Evolutionary conservation across 2,113 vertebrate genomes (phyloP).

Genomic region (Dolichallabes microphthalmus): DNA sequence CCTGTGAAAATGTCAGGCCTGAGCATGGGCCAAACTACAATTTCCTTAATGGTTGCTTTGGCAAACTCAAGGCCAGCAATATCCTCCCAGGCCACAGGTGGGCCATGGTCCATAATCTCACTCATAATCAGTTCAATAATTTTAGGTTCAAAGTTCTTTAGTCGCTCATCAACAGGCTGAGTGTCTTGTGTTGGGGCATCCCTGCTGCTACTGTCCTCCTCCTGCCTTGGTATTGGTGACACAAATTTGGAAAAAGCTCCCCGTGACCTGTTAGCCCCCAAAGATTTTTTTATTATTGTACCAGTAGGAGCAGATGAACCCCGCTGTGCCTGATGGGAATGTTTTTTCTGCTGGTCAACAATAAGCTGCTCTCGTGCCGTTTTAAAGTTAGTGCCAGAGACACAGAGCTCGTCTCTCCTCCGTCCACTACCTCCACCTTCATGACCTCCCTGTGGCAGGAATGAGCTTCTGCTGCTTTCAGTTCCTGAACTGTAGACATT

Average conservation of each 20-base stretch:
- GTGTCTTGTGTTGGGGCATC: constrained; percentile 47
- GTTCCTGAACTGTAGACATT: constrained; percentile 60
- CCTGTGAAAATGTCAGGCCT: constrained; percentile 95
- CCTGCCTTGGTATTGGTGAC: constrained; percentile 82
- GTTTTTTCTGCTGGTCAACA: constrained; percentile 84
- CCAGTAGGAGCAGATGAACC: constrained; percentile 49
- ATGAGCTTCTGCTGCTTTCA: constrained; percentile 55
- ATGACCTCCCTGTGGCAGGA: constrained; percentile 44
- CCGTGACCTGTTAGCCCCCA: constrained; percentile 85
- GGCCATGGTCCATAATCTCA: constrained; percentile 94
- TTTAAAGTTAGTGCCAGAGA: constrained; percentile 75
- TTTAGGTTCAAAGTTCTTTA: constrained; percentile 92
- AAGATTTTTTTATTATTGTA: constrained; percentile 80
- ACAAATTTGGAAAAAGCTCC: constrained; percentile 87
- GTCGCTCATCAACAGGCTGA: constrained; percentile 76
- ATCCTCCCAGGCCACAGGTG: constrained; percentile 89
- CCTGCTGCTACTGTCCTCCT: constrained; percentile 63
- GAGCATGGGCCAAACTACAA: constrained; percentile 97
- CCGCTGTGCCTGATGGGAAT: constrained; percentile 70
- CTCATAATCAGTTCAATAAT: constrained; percentile 94
- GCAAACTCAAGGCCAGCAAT: constrained; percentile 95
- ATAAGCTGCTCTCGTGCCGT: constrained; percentile 86
- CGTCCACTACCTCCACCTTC: constrained; percentile 51
- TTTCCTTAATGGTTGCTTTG: constrained; percentile 93
- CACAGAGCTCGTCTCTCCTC: constrained; percentile 60